Base-by-base conservation (phyloP, 2,113 vertebrate genomes). In the Gymnogyps californianus region DNA sequence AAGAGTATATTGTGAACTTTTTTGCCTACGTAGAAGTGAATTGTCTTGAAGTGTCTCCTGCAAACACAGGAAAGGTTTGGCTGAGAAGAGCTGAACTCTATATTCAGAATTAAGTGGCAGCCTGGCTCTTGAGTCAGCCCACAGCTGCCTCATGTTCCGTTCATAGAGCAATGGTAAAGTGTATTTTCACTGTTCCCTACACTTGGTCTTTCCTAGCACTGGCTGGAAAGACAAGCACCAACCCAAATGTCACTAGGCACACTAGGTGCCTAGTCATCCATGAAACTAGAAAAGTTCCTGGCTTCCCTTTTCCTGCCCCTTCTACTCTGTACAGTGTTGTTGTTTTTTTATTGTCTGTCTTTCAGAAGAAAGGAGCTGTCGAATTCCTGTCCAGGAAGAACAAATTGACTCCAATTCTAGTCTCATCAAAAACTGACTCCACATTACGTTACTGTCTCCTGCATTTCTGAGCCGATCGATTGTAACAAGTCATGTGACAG, bases 331-430 rank as follows among this genome's bases (percentile, higher is more conserved):
- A 70, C 32, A 29, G 49, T 26, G 12, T 46, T 38, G 21, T 64
- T 54, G n/a, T 42, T 17, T 7, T 29, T 34, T 76, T 52, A 19
- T 69, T 26, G 26, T 31, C 49, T 87, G 42, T 81, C 20, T 86
- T 86, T 8, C 96, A 98, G 98, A 75, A 26, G 75, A 11, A 46
- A 19, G 34, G 10, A 95, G 87, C 90, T 97, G 89, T 31, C 93
- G 98, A 34, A 17, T 96, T 17, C 98, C 98, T 32, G 65, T 98
- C 85, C 98, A 98, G 65, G 98, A 98, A 70, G 97, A 98, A n/a
- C 98, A 98, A 1, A 22, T 83, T 0, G 96, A 98, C 1, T 93
- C 61, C 20, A 89, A 98, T 16, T 98, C 93, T 42, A 95, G 95
- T 59, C 93, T 98, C 70, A 95, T 88, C 90, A 98, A 98, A 80